A percentile compares a stretch with the other conserved stretches of the same genome.
Evolutionary conservation across 2,113 vertebrate genomes (phyloP).

Genomic region (Ceyx melanurus): DNA sequence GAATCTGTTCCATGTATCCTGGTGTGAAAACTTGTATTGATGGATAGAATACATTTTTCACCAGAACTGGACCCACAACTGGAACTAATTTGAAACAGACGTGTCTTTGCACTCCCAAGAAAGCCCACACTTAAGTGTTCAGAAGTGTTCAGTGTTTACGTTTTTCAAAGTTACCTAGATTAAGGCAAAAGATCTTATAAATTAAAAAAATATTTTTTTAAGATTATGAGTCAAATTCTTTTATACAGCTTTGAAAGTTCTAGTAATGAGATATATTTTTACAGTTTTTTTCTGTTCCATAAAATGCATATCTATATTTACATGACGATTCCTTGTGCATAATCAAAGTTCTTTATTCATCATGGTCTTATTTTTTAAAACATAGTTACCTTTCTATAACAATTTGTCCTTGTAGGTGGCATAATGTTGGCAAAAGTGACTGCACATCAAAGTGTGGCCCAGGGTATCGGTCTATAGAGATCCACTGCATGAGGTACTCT

Average conservation of each 20-base stretch:
- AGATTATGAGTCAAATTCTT: not conserved
- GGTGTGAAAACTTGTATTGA: not conserved
- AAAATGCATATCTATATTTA: not conserved
- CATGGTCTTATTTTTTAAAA: not conserved
- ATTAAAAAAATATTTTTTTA: not conserved
- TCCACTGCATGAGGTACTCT: slow-evolving; percentile 90
- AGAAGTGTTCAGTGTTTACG: not conserved
- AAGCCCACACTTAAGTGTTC: not conserved
- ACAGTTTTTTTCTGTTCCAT: not conserved
- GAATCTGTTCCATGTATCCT: not conserved
- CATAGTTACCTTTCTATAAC: slow-evolving; percentile 38
- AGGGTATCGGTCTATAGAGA: slow-evolving; percentile 84
- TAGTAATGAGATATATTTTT: not conserved
- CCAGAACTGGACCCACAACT: not conserved
- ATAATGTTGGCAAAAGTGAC: slow-evolving; percentile 86
- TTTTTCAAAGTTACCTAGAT: slow-evolving; percentile 14
- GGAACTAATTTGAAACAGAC: not conserved
- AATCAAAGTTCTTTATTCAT: not conserved
- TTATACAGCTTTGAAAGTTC: not conserved
- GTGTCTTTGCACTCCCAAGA: not conserved
- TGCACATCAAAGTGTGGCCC: slow-evolving; percentile 90
- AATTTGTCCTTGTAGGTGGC: slow-evolving; percentile 83
- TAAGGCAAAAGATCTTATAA: not conserved
- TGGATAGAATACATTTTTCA: not conserved
- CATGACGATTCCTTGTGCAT: not conserved